These are phyloP conservation scores for Agriopis marginaria DNA, from an alignment of 2,888 invertebrate species.

Conservation along the genomic window DNA sequence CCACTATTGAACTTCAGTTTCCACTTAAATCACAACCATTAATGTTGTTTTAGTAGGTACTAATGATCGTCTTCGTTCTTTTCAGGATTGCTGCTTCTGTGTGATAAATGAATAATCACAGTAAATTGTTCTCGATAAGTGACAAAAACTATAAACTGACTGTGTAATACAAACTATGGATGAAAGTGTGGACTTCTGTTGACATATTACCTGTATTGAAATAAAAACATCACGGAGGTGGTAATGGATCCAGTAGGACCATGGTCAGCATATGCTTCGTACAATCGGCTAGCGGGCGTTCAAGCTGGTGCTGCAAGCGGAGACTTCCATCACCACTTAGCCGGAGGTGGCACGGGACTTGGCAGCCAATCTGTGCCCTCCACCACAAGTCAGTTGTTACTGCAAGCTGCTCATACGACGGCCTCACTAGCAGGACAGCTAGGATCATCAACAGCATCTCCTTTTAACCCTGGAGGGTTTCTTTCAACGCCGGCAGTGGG, in stretches of 20 bases:
- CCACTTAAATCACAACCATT: slow-evolving; percentile 25
- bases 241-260: slow-evolving; percentile 96
- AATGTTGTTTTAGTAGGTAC: slow-evolving; percentile 32
- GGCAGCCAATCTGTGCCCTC: slow-evolving; percentile 86
- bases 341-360: slow-evolving; percentile 85
- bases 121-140: slow-evolving; percentile 73
- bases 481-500: slow-evolving; percentile 91
- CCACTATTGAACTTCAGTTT: slow-evolving; percentile 1
- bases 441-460: slow-evolving; percentile 88
- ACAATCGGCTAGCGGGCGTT: slow-evolving; percentile 92
- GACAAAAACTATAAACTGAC: slow-evolving; percentile 67
- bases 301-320: slow-evolving; percentile 89
- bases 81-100: slow-evolving; percentile 75
- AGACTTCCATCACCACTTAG: slow-evolving; percentile 89
- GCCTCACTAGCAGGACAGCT: slow-evolving; percentile 88
- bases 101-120: slow-evolving; percentile 65
- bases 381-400: slow-evolving; percentile 89
- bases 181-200: slow-evolving; percentile 84
- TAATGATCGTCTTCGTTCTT: slow-evolving; percentile 67
- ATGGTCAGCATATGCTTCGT: slow-evolving; percentile 94
- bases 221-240: slow-evolving; percentile 81
- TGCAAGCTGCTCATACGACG: slow-evolving; percentile 88
- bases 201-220: slow-evolving; percentile 80
- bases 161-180: slow-evolving; percentile 82
- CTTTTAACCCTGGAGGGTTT: slow-evolving; percentile 90